These are phyloP conservation scores for Laothoe populi DNA, from an alignment of 2,888 invertebrate species.

Conservation along the genomic window DNA sequence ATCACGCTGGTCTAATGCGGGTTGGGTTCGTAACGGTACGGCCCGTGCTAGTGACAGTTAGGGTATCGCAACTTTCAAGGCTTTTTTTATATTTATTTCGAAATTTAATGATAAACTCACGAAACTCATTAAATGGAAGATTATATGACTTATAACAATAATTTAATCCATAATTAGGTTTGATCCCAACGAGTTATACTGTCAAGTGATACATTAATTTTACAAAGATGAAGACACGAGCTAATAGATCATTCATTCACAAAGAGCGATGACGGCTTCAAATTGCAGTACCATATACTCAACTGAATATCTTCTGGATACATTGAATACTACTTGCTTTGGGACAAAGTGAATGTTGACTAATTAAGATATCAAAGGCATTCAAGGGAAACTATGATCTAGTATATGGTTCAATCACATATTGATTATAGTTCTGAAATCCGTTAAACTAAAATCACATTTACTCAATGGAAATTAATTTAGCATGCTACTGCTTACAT, in stretches of 20 bases:
- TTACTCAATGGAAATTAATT: slow-evolving; percentile 44
- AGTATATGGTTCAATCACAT: background rate
- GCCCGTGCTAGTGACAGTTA: too few species aligned
- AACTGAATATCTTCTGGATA: background rate
- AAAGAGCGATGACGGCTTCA: background rate
- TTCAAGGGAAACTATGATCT: background rate
- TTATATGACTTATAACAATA: too few species aligned
- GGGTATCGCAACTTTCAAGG: too few species aligned
- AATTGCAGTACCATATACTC: background rate
- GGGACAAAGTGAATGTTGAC: background rate
- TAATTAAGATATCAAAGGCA: slow-evolving; percentile 2
- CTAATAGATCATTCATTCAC: background rate
- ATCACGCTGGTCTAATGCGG: too few species aligned
- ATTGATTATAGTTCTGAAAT: background rate
- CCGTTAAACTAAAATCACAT: slow-evolving; percentile 39
- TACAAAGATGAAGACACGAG: slow-evolving; percentile 4
- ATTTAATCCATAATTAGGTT: too few species aligned
- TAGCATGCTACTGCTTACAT: slow-evolving; percentile 19
- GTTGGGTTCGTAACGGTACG: too few species aligned
- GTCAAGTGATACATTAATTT: too few species aligned
- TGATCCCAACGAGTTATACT: too few species aligned
- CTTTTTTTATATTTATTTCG: too few species aligned
- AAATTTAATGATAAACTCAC: too few species aligned
- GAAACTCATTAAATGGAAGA: too few species aligned
- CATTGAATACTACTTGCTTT: background rate